Conservation (phyloP, 1,140 invertebrate species). For the Bombus difficillimus region DNA sequence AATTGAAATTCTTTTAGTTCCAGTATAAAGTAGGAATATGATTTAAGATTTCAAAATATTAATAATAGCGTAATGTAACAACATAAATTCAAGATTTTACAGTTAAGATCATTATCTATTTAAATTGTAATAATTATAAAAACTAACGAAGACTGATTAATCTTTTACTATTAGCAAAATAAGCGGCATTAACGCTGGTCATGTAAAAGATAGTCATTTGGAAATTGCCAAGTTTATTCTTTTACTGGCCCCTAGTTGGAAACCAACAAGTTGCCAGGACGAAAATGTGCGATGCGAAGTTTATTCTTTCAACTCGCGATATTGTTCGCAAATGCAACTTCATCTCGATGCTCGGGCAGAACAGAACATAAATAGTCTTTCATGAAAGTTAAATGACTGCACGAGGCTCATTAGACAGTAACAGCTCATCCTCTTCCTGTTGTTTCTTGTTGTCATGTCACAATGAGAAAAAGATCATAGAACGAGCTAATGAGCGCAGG, state of each 20-base stretch:
- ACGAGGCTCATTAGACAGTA: slow-evolving; percentile 72
- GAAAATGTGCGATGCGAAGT: not conserved
- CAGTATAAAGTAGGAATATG: no score
- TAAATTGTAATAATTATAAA: no score
- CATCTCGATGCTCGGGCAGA: slow-evolving; percentile 51
- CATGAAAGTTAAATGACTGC: slow-evolving; percentile 63
- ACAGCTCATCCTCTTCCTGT: slow-evolving; percentile 15
- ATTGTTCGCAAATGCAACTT: slow-evolving; percentile 25
- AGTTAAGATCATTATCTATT: no score
- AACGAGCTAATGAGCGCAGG: slow-evolving; percentile 50
- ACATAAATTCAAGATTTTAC: no score
- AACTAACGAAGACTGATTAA: no score
- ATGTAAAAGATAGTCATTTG: not conserved
- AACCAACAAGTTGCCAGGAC: not conserved
- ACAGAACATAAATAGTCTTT: slow-evolving; percentile 63
- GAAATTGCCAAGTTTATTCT: not conserved
- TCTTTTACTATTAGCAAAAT: no score
- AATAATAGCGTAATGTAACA: no score
- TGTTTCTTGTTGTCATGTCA: slow-evolving; percentile 42
- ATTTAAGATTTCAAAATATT: no score
- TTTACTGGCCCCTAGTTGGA: not conserved
- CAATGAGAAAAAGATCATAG: slow-evolving; percentile 28
- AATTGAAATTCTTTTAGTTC: no score
- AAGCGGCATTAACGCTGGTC: not conserved
- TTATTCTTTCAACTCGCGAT: slow-evolving; percentile 8